phyloP scores from a whole-genome alignment of 2,113 vertebrate species.

The Ascaphus truei region DNA sequence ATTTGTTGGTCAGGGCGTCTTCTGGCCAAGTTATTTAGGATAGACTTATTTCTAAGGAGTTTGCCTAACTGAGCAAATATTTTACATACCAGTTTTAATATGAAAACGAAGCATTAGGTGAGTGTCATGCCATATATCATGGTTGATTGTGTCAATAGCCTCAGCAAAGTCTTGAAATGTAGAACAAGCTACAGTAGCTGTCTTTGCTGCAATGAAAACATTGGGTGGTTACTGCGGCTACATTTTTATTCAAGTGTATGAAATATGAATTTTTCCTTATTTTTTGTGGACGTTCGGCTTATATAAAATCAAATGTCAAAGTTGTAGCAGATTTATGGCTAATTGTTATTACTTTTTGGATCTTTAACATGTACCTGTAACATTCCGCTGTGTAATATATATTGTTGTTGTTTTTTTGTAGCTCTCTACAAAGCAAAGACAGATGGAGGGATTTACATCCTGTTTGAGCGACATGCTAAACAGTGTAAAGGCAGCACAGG shows the following conservation, averaged over 20 bases:
- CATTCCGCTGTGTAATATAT: neutral
- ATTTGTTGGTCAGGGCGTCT: no score
- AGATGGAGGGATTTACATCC: slow-evolving; percentile 7
- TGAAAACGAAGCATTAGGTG: no score
- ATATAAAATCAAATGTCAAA: neutral
- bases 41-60: no score
- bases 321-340: neutral
- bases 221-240: neutral
- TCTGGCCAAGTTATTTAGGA: no score
- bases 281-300: neutral
- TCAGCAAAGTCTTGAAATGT: no score
- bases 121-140: no score
- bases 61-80: no score
- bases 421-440: neutral
- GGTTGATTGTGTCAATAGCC: no score
- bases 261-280: neutral
- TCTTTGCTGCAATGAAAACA: no score
- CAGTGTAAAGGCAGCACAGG: slow-evolving; percentile 9
- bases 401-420: neutral
- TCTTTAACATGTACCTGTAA: neutral
- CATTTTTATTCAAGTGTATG: neutral
- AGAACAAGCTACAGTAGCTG: no score
- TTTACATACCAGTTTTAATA: no score
- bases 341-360: neutral
- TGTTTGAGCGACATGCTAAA: slow-evolving; percentile 12